Base-by-base conservation (phyloP, 2,113 vertebrate species). In the Nothoprocta perdicaria region DNA sequence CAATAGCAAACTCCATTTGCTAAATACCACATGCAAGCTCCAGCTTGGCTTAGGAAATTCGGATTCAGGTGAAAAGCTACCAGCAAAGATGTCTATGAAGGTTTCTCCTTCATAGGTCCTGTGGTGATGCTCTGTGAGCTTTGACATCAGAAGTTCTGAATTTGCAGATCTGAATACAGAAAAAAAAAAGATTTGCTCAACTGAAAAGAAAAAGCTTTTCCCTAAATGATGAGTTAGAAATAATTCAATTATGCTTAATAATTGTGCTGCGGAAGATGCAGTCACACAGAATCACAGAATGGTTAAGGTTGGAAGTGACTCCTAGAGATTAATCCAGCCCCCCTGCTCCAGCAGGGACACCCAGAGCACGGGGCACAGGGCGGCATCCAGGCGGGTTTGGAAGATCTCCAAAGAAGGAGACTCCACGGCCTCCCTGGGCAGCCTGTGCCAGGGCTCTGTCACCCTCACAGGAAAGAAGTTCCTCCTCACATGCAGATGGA, bases 1-100 rank as follows among this genome's bases (percentile, higher is more conserved):
- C 93, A 93, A 94, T 92, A 92, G 78, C 60, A 86, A 94, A 94
- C 80, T 90, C 83, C 66, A 94, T 94, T 88, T 95, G 67, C 92
- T 92, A 79, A 92, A 62, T 84, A 90, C 88, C 89, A 88, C 33
- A 88, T 69, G 35, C 69, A 90, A 76, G 74, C 80, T 85, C 60
- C 84, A 66, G 60, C 62, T 79, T 65, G 45, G 40, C 74, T 58
- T 79, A 31, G 66, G 62, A 71, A 86, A 86, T 58, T 2, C 52
- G 61, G 66, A 68, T 53, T 90, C 17, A n/a, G 74, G 57, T 65
- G 33, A 23, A 88, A 81, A 90, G 29, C 57, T 43, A 88, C 22
- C 61, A 80, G 33, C 57, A 83, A 83, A 76, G 53, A 46, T 61
- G 86, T 58, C 67, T 2, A 1, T 3, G 31, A 50, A 68, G 84